These are phyloP conservation scores for Conus canariensis DNA, from an alignment of 2,888 invertebrate species.

Conservation along the genomic window DNA sequence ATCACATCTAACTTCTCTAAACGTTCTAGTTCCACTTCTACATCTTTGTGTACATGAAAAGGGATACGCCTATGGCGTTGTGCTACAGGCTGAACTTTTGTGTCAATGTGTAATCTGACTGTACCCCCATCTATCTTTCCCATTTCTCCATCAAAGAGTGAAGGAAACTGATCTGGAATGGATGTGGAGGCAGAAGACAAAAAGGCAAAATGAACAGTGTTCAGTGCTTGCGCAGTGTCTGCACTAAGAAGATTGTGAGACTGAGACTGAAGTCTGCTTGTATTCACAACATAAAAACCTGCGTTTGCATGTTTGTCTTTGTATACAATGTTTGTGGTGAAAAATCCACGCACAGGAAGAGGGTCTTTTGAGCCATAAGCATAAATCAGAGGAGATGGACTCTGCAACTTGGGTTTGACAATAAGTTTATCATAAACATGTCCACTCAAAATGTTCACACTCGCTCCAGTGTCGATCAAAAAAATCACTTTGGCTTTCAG, in stretches of 20 bases:
- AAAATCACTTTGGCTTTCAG: neutral
- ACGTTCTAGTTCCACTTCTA: conserved; percentile 52
- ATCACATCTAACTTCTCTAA: conserved; percentile 53
- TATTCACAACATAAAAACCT: neutral
- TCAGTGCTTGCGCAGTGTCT: neutral
- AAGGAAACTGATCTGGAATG: neutral
- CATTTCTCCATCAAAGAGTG: neutral
- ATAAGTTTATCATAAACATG: neutral
- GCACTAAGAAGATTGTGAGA: neutral
- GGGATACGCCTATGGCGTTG: conserved; percentile 44
- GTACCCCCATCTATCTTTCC: neutral
- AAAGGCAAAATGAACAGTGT: neutral
- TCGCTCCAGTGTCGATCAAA: neutral
- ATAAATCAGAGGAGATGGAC: neutral
- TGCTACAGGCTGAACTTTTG: conserved; percentile 49
- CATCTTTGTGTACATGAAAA: conserved; percentile 49
- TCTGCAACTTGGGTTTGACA: neutral
- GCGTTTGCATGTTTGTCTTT: too few species aligned
- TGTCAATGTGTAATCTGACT: too few species aligned
- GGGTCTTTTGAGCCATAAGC: neutral
- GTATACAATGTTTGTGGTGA: neutral
- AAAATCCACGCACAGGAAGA: neutral
- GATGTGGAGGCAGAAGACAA: neutral
- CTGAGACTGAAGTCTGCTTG: neutral
- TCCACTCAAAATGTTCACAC: neutral